Evolutionary conservation across 2,113 vertebrate genomes (phyloP).

Genomic region (Echinops telfairi): DNA sequence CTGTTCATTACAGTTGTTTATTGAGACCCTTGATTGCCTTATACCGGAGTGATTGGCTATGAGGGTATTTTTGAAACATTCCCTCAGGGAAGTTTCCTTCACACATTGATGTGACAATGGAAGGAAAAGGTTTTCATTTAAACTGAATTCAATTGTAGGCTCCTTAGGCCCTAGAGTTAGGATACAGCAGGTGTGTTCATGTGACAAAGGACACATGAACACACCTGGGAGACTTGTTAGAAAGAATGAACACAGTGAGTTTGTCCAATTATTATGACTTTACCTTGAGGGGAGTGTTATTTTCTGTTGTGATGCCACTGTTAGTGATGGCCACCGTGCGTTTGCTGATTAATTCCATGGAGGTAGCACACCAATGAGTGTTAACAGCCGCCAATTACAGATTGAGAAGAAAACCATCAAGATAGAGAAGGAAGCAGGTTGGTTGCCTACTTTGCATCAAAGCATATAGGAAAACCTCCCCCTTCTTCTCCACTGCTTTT

Average conservation of each 20-base stretch:
- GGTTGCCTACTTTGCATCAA: not conserved
- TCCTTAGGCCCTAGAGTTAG: slow-evolving; percentile 13
- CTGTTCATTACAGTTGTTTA: slow-evolving; percentile 50
- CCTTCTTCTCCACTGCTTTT: not conserved
- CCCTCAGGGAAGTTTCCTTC: slow-evolving; percentile 57
- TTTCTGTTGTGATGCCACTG: rapidly evolving
- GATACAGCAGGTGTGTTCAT: slow-evolving; percentile 20
- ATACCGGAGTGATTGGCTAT: slow-evolving; percentile 7
- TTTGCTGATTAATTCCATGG: not conserved
- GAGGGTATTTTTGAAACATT: slow-evolving; percentile 59
- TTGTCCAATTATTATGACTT: not conserved
- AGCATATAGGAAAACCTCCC: not conserved
- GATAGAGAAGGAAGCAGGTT: not conserved
- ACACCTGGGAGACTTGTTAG: not conserved
- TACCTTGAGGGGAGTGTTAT: not conserved
- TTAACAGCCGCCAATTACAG: slow-evolving; percentile 32
- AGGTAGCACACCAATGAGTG: not conserved
- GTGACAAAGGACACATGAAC: slow-evolving; percentile 11
- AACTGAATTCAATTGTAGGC: slow-evolving; percentile 23
- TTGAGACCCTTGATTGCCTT: slow-evolving; percentile 55
- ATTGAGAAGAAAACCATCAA: not conserved
- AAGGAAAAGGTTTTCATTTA: slow-evolving; percentile 23
- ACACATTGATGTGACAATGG: slow-evolving; percentile 57
- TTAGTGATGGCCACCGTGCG: no score
- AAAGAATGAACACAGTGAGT: rapidly evolving